Evolutionary conservation across 37 sponge, comb jelly and placozoan genomes (phyloP).

Genomic region (Theonella swinhoei): DNA sequence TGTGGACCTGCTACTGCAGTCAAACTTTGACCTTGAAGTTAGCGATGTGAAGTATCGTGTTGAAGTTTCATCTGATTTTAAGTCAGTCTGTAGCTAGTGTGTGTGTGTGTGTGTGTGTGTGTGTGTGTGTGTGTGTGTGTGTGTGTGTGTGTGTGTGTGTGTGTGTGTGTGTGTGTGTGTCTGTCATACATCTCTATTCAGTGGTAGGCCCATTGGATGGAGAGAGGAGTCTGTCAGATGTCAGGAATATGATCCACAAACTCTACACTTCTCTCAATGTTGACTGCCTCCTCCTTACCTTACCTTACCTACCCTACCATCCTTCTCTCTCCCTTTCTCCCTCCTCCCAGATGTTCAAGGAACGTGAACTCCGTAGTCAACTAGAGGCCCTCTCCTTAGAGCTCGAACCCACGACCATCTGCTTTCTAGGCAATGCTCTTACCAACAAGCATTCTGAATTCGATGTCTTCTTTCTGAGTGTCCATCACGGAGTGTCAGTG

Average conservation of each 20-base stretch:
- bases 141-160: too few relatives aligned
- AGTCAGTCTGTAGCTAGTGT: neutral
- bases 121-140: too few relatives aligned
- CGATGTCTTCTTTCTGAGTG: too few relatives aligned
- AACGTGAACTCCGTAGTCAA: conserved; percentile 69
- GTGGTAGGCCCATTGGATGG: conserved; percentile 34
- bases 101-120: too few relatives aligned
- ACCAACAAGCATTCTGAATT: too few relatives aligned
- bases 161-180: too few relatives aligned
- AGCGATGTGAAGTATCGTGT: conserved; percentile 78
- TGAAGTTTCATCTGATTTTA: conserved; percentile 54
- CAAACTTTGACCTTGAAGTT: conserved; percentile 79
- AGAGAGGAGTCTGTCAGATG: conserved; percentile 61
- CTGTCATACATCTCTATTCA: too few relatives aligned
- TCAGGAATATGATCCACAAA: conserved; percentile 83
- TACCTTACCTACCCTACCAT: neutral
- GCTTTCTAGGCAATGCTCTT: too few relatives aligned
- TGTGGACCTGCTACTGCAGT: conserved; percentile 63
- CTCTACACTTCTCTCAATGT: conserved; percentile 86
- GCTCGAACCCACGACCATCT: too few relatives aligned
- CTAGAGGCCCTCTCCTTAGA: conserved; percentile 72
- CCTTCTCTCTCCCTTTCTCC: neutral
- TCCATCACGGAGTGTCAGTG: too few relatives aligned
- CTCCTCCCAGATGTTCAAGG: conserved; percentile 65
- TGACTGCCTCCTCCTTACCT: conserved; percentile 40